Evolutionary conservation across 1,140 invertebrate species (phyloP), one percentile per base, ranked within the genome.

Genomic region (Cyphomyrmex costatus): DNA sequence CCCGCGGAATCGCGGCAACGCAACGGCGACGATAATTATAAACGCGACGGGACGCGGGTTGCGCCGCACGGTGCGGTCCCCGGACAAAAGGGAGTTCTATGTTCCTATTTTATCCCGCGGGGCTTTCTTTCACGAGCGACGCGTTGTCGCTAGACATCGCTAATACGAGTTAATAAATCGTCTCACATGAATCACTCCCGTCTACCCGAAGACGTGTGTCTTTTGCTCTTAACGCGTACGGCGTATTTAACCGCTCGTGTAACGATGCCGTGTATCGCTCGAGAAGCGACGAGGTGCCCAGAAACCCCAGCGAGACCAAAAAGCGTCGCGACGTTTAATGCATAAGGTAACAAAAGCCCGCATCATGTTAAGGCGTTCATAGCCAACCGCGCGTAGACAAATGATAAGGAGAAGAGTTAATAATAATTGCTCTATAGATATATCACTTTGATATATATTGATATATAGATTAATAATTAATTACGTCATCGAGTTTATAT

Each of bases 1-100:
- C 27, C 51, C 53, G 82, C 78, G 70, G 61, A 58, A 85, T 53
- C 68, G 73, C 65, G 27, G 42, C 87, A 63, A 51, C 51, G 77
- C 78, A 65, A 78, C 88, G 61, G 60, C 85, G 19, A 49, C 53
- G 88, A 89, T 90, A 90, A 90, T 90, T 89, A 90, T 90, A 90
- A 90, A 90, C 88, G 14, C 73, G 70, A 82, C 65, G 66, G 63
- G 60, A 79, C 61, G 56, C 36, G 74, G 14, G 21, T 51, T 33
- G 51, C 36, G 61, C 82, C 12, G 27, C 19, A 36, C 74, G 21
- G 14, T 46, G 85, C 30, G 27, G 19, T 2, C n/a, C 56, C 58
- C 46, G 60, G 71, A 86, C 86, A 89, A 89, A 86, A 83, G 82
- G 77, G 51, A 66, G 61, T 76, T 27, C 42, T 68, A 61, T 36